Conservation (phyloP, 1,140 invertebrate species). For the Heliconius congener region DNA sequence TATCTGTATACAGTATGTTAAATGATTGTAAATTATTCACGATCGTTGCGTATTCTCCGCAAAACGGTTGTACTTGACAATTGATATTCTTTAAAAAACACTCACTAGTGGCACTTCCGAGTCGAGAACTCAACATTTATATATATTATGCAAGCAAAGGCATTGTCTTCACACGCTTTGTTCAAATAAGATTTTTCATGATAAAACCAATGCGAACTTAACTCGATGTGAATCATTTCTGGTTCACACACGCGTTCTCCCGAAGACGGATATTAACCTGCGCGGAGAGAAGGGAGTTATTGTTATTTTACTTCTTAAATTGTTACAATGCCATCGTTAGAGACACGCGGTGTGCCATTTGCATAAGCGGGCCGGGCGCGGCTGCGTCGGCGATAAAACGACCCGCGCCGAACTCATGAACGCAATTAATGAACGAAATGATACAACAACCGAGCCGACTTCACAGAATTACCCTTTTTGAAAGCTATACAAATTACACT, state of each 20-base stretch:
- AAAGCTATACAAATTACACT: slow-evolving; percentile 44
- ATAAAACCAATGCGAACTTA: slow-evolving; percentile 7
- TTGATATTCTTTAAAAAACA: slow-evolving; percentile 24
- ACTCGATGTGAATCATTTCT: slow-evolving; percentile 25
- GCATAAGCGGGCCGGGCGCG: slow-evolving; percentile 62
- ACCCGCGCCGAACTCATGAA: slow-evolving; percentile 61
- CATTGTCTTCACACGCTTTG: slow-evolving; percentile 20
- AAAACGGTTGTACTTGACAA: slow-evolving; percentile 18
- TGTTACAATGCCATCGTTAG: slow-evolving; percentile 72
- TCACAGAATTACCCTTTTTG: slow-evolving; percentile 58
- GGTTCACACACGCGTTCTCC: slow-evolving; percentile 16
- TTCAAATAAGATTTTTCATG: slow-evolving; percentile 24
- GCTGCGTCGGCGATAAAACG: slow-evolving; percentile 66
- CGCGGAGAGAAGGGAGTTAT: slow-evolving; percentile 47
- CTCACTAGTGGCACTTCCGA: slow-evolving; percentile 21
- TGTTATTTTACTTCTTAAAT: slow-evolving; percentile 78
- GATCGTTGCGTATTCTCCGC: neutral
- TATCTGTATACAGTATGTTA: neutral
- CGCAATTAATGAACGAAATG: slow-evolving; percentile 74
- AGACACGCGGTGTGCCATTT: slow-evolving; percentile 69
- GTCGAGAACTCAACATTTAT: slow-evolving; percentile 18
- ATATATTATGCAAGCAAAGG: slow-evolving; percentile 24
- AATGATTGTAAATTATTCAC: neutral
- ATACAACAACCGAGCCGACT: slow-evolving; percentile 57
- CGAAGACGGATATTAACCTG: slow-evolving; percentile 47